Conservation (phyloP, 2,113 vertebrate species). For the Myotis davidii region DNA sequence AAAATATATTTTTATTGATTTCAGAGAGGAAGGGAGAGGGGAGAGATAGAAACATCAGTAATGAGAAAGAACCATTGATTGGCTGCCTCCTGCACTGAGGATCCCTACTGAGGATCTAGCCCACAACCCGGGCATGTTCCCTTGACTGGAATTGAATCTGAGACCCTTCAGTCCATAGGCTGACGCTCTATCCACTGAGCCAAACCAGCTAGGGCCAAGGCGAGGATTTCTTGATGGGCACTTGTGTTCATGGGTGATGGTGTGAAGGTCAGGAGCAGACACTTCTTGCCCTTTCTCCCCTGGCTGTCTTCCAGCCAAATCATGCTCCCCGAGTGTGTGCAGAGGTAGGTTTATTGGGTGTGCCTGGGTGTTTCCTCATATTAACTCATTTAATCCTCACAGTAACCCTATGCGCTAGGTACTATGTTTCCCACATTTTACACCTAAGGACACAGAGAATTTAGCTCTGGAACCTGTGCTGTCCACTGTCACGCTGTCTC, state of each 20-base stretch:
- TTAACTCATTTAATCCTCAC: background rate
- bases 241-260: background rate
- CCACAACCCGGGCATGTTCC: no score
- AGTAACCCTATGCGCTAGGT: background rate
- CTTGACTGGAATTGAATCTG: no score
- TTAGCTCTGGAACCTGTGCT: background rate
- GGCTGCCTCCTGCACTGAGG: no score
- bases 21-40: no score
- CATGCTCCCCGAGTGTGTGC: fast-evolving
- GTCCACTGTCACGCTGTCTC: background rate
- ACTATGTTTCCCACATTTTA: background rate
- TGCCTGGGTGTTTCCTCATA: background rate
- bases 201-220: no score
- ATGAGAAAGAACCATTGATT: no score
- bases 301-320: background rate
- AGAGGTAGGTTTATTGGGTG: fast-evolving
- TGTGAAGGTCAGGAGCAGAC: background rate
- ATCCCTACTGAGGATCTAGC: no score
- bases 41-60: no score
- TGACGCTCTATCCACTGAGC: no score
- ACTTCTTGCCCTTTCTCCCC: background rate
- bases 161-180: no score
- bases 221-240: background rate
- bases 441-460: background rate
- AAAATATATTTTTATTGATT: no score